Conservation (phyloP, 1,140 invertebrate genomes). For the Ostrea denselamellosa region DNA sequence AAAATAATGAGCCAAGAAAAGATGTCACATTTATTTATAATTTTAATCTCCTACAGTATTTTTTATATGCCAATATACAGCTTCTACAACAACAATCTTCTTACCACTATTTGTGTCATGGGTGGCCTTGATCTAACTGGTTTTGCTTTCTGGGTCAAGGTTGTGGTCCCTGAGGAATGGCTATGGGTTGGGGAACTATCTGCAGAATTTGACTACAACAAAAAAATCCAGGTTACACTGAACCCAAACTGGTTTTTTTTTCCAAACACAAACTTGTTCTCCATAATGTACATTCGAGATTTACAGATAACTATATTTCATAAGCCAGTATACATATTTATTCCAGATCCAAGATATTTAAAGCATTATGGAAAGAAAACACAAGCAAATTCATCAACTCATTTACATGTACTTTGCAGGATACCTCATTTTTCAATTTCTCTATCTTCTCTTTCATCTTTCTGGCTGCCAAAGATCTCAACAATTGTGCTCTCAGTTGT, state of each 20-base stretch:
- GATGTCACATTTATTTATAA: no score
- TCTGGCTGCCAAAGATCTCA: constrained; percentile 56
- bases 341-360: neutral
- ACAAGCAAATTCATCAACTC: neutral
- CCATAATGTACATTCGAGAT: neutral
- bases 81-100: no score
- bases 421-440: constrained; percentile 47
- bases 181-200: neutral
- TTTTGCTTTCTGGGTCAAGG: neutral
- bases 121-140: neutral
- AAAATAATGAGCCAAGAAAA: no score
- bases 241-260: neutral
- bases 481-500: constrained; percentile 57
- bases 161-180: neutral
- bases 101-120: constrained; percentile 11
- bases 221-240: neutral
- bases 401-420: neutral
- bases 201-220: neutral
- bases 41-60: no score
- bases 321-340: neutral
- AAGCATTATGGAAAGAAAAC: neutral
- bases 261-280: neutral
- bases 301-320: neutral
- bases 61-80: no score
- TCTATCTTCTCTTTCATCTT: constrained; percentile 46